Evolutionary conservation across 1,140 invertebrate genomes (phyloP), one percentile per base, ranked within the genome.

Genomic region (Protaetia brevitarsis): DNA sequence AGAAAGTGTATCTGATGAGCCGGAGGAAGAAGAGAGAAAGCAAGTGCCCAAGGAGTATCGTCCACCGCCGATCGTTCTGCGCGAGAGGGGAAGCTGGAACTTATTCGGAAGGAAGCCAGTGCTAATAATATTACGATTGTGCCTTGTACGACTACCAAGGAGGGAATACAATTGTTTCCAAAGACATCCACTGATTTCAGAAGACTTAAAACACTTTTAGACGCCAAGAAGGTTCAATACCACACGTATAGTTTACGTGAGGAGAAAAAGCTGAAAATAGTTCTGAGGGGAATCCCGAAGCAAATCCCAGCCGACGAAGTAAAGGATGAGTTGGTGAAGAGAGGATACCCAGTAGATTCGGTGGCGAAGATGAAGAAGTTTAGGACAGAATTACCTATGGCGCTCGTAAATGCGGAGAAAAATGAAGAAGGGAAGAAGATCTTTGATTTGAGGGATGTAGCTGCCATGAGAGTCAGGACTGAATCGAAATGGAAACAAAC

Each of bases 231-330:
- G 3, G 21, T 58, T 3, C 21, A 3, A 3, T 21, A 11, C 7
- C 56, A 58, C 56, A 21, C 56, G 3, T 58, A 5, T n/a, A 3
- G n/a, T 2, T 29, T 58, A 10, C 5, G 11, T 3, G 56, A 26
- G 27, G 19, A 58, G 7, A 58, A 58, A 21, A 21, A 6, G 6
- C n/a, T 58, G n/a, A 58, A 58, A 16, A 10, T 58, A 23, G 56
- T 58, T 3, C n/a, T 58, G 19, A 58, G 56, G 27, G 56, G 56
- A 5, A 58, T 58, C n/a, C 56, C 56, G 56, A 29, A 3, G n/a
- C 16, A 58, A 10, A 21, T 58, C 56, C 10, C 11, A 2, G n/a
- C 26, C 7, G 16, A 7, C 19, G 21, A 7, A 57, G 27, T 57
- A 10, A 23, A 58, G 16, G n/a, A 21, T 10, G 56, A 58, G 2